Conservation (phyloP, 2,797 vertebrate genomes). For the Lacerta viridis region DNA sequence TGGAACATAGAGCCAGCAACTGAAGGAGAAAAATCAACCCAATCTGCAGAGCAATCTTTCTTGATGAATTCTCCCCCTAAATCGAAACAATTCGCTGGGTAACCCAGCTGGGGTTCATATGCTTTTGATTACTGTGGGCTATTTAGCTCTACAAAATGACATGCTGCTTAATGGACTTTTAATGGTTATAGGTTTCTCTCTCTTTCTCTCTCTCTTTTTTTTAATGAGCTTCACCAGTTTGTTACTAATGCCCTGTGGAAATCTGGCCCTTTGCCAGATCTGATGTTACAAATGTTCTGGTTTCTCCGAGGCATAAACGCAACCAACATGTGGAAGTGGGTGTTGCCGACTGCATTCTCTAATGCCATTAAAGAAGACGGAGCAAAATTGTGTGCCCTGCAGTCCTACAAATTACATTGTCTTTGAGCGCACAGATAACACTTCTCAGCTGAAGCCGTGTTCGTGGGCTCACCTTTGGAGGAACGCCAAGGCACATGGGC, state of each 20-base stretch:
- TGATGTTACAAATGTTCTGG: constrained; percentile 91
- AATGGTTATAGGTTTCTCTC: constrained; percentile 99
- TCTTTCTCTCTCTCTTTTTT: constrained; percentile 81
- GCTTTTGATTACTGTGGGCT: constrained; percentile 99
- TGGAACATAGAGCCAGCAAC: constrained; percentile 84
- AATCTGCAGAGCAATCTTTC: constrained; percentile 91
- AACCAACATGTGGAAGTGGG: constrained; percentile 81
- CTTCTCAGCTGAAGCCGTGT: constrained; percentile 62
- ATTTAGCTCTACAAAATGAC: constrained; percentile 99
- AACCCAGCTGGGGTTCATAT: constrained; percentile 99
- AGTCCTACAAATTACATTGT: constrained; percentile 68
- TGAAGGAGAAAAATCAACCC: constrained; percentile 90
- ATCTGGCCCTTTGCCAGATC: constrained; percentile 92
- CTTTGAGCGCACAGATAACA: constrained; percentile 61
- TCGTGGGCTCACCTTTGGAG: constrained; percentile 58
- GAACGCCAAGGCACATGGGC: constrained; percentile 14
- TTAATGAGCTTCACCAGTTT: constrained; percentile 99
- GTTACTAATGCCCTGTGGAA: constrained; percentile 98
- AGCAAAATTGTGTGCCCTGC: constrained; percentile 69
- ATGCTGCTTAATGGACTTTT: constrained; percentile 99
- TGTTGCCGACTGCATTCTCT: constrained; percentile 73
- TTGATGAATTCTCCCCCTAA: constrained; percentile 97
- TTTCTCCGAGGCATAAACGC: constrained; percentile 82
- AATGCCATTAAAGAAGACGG: constrained; percentile 68
- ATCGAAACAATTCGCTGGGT: constrained; percentile 97